Evolutionary conservation across 2,797 vertebrate genomes (phyloP).

Genomic region (Coranthus polyacanthus): DNA sequence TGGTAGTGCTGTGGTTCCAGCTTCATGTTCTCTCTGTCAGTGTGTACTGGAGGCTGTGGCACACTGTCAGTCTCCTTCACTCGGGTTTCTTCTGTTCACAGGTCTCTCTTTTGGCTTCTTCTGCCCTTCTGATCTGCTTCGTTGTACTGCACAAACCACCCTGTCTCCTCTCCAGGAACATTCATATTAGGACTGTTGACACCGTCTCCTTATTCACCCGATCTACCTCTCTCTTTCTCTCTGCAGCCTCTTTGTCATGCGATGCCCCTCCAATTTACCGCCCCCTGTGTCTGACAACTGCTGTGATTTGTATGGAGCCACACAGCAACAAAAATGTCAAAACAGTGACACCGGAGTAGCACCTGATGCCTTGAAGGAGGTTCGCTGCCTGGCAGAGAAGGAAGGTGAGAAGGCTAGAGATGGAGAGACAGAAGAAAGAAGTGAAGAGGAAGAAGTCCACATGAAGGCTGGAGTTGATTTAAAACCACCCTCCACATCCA

Average conservation of each 20-base stretch:
- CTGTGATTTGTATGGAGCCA: conserved; percentile 13
- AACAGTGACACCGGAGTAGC: conserved; percentile 15
- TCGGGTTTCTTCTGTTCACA: not conserved
- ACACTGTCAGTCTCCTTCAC: too few relatives aligned
- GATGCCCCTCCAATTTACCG: not conserved
- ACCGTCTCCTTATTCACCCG: not conserved
- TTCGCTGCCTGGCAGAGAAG: conserved; percentile 4
- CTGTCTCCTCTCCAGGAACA: not conserved
- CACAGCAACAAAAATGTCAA: conserved; percentile 25
- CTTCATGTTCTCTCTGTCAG: too few relatives aligned
- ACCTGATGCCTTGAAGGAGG: not conserved
- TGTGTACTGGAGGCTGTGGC: too few relatives aligned
- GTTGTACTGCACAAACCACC: not conserved
- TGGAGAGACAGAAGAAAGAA: not conserved
- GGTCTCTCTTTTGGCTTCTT: not conserved
- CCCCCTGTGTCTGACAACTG: conserved; percentile 1
- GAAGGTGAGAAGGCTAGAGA: not conserved
- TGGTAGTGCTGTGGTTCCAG: too few relatives aligned
- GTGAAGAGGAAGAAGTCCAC: not conserved
- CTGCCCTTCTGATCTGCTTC: not conserved
- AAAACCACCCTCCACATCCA: not conserved
- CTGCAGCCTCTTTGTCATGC: conserved; percentile 1
- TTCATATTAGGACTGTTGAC: not conserved
- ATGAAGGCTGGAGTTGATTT: not conserved
- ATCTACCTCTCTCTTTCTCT: not conserved